Conservation (phyloP, 2,113 vertebrate species). For the Phrynocephalus versicolor region DNA sequence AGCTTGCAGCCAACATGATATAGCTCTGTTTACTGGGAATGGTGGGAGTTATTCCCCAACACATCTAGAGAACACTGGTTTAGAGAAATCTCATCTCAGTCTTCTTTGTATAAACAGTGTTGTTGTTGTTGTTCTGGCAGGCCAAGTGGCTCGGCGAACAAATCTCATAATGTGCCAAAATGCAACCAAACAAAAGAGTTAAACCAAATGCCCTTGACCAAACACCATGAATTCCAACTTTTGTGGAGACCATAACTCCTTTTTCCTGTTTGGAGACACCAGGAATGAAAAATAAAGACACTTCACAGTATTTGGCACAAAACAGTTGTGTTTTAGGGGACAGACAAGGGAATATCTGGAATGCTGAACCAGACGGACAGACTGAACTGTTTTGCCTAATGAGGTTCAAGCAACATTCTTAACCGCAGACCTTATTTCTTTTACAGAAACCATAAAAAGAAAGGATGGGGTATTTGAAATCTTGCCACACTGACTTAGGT, state of each 20-base stretch:
- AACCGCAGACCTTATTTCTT: background rate
- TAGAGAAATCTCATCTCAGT: background rate
- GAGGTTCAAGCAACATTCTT: background rate
- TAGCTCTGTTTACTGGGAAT: background rate
- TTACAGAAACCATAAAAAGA: background rate
- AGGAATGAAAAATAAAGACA: background rate
- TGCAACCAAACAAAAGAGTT: background rate
- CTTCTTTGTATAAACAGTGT: background rate
- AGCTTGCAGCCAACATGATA: background rate
- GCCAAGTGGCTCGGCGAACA: conserved; percentile 1
- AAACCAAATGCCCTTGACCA: background rate
- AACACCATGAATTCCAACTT: background rate
- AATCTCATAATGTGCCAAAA: background rate
- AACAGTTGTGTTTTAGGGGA: background rate
- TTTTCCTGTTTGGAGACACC: background rate
- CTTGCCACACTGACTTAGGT: background rate
- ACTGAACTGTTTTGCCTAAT: background rate
- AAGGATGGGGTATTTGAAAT: background rate
- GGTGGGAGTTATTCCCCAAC: background rate
- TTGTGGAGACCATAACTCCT: background rate
- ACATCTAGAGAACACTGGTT: background rate
- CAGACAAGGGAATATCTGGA: background rate
- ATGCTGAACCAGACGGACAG: background rate
- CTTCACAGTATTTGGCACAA: background rate
- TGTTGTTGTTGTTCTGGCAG: background rate